Conservation (phyloP, 2,113 vertebrate genomes). For the Microcebus jonahi region DNA sequence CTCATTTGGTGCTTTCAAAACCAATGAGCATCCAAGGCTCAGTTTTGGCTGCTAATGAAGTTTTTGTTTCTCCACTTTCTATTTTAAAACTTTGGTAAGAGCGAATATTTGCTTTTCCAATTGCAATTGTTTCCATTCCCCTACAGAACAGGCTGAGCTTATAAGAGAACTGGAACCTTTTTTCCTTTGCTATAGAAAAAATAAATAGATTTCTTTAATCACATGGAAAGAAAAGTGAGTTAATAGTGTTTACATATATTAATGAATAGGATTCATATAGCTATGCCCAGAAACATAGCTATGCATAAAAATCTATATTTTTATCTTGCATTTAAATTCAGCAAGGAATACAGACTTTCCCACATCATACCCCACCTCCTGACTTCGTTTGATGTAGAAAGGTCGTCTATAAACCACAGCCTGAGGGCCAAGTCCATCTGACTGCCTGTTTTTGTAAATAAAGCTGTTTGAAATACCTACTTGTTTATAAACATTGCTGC, state of each 20-base stretch:
- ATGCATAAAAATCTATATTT: not conserved
- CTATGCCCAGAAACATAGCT: not conserved
- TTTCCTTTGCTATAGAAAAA: conserved; percentile 36
- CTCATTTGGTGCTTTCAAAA: conserved; percentile 79
- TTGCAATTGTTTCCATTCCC: conserved; percentile 54
- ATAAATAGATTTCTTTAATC: conserved; percentile 48
- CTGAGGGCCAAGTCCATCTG: not conserved
- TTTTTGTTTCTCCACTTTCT: conserved; percentile 74
- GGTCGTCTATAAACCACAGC: not conserved
- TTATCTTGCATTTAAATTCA: conserved; percentile 7
- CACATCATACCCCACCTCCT: not conserved
- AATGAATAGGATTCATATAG: not conserved
- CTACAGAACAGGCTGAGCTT: not conserved
- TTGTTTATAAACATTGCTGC: not conserved
- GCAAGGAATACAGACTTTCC: not conserved
- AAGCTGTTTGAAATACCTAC: not conserved
- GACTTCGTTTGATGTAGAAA: conserved; percentile 6
- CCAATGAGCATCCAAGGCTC: conserved; percentile 69
- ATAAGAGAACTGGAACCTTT: conserved; percentile 12
- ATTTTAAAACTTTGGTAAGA: conserved; percentile 70
- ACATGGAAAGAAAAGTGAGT: not conserved
- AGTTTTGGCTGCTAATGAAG: conserved; percentile 70
- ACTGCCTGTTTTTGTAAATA: not conserved
- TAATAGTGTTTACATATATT: not conserved
- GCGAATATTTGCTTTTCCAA: conserved; percentile 69